Evolutionary conservation across 2,888 invertebrate species (phyloP).

Genomic region (Himalopsyche japonica): DNA sequence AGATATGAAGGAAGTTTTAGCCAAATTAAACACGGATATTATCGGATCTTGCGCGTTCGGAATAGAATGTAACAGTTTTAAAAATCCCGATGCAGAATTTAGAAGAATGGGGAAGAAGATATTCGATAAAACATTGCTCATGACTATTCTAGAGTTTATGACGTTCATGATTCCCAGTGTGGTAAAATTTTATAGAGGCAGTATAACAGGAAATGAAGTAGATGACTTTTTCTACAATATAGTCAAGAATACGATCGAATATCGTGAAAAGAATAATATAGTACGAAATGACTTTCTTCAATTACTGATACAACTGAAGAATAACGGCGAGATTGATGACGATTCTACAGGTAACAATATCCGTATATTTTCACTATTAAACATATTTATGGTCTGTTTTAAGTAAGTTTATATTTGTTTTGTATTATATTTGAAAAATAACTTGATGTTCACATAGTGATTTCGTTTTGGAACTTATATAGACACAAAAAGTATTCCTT

Average conservation of each 20-base stretch:
- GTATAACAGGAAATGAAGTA: constrained; percentile 45
- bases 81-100: constrained; percentile 49
- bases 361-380: too few relatives aligned
- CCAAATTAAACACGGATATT: constrained; percentile 55
- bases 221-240: constrained; percentile 55
- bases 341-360: constrained; percentile 33
- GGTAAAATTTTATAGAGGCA: constrained; percentile 43
- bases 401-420: too few relatives aligned
- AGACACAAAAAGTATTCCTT: too few relatives aligned
- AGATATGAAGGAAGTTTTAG: constrained; percentile 51
- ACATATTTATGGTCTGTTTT: too few relatives aligned
- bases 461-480: too few relatives aligned
- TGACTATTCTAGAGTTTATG: constrained; percentile 20
- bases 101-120: constrained; percentile 44
- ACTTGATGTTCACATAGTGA: too few relatives aligned
- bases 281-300: constrained; percentile 62
- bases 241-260: constrained; percentile 54
- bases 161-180: constrained; percentile 7
- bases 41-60: constrained; percentile 57
- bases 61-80: constrained; percentile 51
- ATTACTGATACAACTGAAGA: constrained; percentile 56
- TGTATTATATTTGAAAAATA: too few relatives aligned
- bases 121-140: constrained; percentile 45
- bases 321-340: constrained; percentile 47
- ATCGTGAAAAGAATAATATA: constrained; percentile 54